Conservation (phyloP, 2,888 invertebrate species). For the Diaprepes abbreviatus region DNA sequence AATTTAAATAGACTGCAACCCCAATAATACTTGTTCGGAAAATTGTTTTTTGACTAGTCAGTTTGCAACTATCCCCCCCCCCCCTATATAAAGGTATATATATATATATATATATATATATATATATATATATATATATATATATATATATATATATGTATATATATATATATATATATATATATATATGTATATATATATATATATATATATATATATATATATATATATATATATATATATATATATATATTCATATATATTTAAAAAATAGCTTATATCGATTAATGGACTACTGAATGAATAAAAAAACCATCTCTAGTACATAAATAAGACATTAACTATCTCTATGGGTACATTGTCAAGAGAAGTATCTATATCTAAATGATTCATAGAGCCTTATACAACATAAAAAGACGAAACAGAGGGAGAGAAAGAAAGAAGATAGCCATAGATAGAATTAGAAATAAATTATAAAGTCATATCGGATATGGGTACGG, state of each 20-base stretch:
- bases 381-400: background rate
- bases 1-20: too few relatives aligned
- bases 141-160: conserved; percentile 12
- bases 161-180: conserved; percentile 10
- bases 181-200: conserved; percentile 15
- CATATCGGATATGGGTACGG: conserved; percentile 8
- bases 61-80: too few relatives aligned
- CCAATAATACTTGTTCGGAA: too few relatives aligned
- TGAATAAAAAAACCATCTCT: too few relatives aligned
- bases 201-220: conserved; percentile 13
- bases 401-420: background rate
- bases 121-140: conserved; percentile 17
- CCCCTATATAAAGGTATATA: too few relatives aligned
- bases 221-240: conserved; percentile 15
- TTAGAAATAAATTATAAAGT: conserved; percentile 22
- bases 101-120: conserved; percentile 1
- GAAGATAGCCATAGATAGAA: conserved; percentile 11
- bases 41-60: too few relatives aligned
- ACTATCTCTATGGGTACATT: too few relatives aligned
- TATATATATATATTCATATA: conserved; percentile 6
- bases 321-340: too few relatives aligned
- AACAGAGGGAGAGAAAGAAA: conserved; percentile 5
- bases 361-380: too few relatives aligned
- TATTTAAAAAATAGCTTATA: too few relatives aligned
- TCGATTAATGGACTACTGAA: too few relatives aligned